Conservation (phyloP, 2,888 invertebrate species). For the Acrocyrtus sp. region DNA sequence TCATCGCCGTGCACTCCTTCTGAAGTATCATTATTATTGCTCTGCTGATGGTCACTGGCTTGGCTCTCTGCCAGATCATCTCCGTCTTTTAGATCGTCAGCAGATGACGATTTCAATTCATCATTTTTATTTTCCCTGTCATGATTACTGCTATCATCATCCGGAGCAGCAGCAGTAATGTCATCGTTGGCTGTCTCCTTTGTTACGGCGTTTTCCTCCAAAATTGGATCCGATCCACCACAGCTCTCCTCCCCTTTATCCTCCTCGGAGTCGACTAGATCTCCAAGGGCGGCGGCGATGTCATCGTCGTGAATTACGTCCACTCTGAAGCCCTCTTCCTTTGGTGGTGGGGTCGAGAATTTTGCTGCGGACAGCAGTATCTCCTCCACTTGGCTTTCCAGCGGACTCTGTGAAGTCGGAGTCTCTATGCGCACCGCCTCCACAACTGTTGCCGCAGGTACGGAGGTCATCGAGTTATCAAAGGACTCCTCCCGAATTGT, state of each 20-base stretch:
- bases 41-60: constrained; percentile 32
- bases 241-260: constrained; percentile 3
- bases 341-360: background rate
- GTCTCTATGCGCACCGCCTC: too few relatives aligned
- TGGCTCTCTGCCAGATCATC: constrained; percentile 16
- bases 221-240: constrained; percentile 15
- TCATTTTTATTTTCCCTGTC: constrained; percentile 42
- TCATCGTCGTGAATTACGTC: constrained; percentile 19
- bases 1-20: constrained; percentile 1
- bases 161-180: too few relatives aligned
- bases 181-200: constrained; percentile 17
- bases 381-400: constrained; percentile 9
- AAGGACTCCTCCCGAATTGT: constrained; percentile 55
- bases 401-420: too few relatives aligned
- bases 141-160: constrained; percentile 18
- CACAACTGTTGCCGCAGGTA: background rate
- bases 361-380: background rate
- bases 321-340: background rate
- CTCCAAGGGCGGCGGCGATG: constrained; percentile 25
- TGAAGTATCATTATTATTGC: background rate
- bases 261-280: constrained; percentile 30
- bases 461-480: too few relatives aligned
- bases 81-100: background rate
- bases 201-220: constrained; percentile 14
- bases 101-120: constrained; percentile 28